A percentile compares a stretch with the other conserved stretches of the same genome.
phyloP scores from a whole-genome alignment of 2,113 vertebrate genomes.

The Mungos mungo region DNA sequence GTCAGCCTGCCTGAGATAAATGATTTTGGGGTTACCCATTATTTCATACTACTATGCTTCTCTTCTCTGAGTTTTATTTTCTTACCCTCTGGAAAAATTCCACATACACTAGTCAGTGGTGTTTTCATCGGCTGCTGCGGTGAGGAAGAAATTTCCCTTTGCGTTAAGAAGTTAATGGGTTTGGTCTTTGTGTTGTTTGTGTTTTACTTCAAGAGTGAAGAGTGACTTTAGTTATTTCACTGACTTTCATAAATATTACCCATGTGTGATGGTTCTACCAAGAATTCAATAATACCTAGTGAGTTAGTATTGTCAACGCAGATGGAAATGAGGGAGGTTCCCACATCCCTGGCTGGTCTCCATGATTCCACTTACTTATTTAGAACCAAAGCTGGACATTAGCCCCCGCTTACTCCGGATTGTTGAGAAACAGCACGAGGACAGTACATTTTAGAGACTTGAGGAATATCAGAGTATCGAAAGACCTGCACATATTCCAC shows the following conservation, averaged over 20 bases:
- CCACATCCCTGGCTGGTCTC: background rate
- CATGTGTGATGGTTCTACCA: background rate
- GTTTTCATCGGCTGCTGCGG: background rate
- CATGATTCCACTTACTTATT: background rate
- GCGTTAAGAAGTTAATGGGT: background rate
- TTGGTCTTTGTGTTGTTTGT: background rate
- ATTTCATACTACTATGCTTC: background rate
- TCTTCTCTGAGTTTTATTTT: conserved; percentile 4
- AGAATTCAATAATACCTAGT: conserved; percentile 21
- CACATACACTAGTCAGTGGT: background rate
- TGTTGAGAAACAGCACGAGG: background rate
- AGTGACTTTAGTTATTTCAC: conserved; percentile 24
- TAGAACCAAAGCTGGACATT: background rate
- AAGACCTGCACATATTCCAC: background rate
- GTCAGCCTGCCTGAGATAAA: background rate
- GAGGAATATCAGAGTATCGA: background rate
- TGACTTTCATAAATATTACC: conserved; percentile 21
- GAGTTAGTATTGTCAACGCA: background rate
- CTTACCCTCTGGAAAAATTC: background rate
- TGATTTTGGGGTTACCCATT: background rate
- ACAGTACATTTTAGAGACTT: background rate
- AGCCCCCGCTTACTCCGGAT: background rate
- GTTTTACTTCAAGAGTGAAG: background rate
- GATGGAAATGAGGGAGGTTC: background rate
- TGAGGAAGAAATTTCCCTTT: conserved; percentile 38